Conservation (phyloP, 1,140 invertebrate species). For the Microplitis mediator region DNA sequence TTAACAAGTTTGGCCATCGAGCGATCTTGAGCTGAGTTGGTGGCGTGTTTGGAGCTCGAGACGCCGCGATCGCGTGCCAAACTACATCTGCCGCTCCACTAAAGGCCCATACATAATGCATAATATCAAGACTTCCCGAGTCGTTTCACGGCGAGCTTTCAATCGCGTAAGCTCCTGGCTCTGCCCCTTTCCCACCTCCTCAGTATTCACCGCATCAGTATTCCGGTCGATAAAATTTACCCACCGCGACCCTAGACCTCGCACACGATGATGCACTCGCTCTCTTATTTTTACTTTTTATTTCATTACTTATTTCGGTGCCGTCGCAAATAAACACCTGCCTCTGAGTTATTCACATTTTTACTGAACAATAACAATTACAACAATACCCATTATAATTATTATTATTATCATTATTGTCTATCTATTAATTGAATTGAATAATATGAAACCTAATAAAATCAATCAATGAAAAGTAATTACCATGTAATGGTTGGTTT, state of each 20-base stretch:
- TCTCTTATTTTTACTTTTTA: neutral
- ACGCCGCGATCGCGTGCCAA: conserved; percentile 50
- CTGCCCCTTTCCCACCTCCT: conserved; percentile 29
- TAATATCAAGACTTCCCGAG: conserved; percentile 53
- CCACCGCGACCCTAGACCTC: conserved; percentile 1
- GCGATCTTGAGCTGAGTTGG: conserved; percentile 40
- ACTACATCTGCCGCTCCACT: conserved; percentile 46
- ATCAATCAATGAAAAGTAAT: too few relatives aligned
- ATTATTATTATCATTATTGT: too few relatives aligned
- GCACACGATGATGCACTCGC: neutral
- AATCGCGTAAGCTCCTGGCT: conserved; percentile 48
- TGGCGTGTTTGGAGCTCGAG: conserved; percentile 22
- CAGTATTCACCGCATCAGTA: conserved; percentile 29
- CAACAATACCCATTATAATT: too few relatives aligned
- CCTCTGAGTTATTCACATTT: too few relatives aligned
- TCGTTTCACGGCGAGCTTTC: conserved; percentile 58
- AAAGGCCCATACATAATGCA: conserved; percentile 57
- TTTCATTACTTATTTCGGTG: too few relatives aligned
- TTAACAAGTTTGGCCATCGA: conserved; percentile 30
- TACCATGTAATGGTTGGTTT: too few relatives aligned
- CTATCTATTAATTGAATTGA: too few relatives aligned
- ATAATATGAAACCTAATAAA: too few relatives aligned
- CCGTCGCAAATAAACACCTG: too few relatives aligned
- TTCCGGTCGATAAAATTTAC: conserved; percentile 48
- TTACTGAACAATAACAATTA: too few relatives aligned